Percentiles rank a stretch among this genome's conserved stretches.
These are phyloP conservation scores for Molossus alvarezi DNA, from an alignment of 2,797 vertebrate genomes.

Conservation along the genomic window DNA sequence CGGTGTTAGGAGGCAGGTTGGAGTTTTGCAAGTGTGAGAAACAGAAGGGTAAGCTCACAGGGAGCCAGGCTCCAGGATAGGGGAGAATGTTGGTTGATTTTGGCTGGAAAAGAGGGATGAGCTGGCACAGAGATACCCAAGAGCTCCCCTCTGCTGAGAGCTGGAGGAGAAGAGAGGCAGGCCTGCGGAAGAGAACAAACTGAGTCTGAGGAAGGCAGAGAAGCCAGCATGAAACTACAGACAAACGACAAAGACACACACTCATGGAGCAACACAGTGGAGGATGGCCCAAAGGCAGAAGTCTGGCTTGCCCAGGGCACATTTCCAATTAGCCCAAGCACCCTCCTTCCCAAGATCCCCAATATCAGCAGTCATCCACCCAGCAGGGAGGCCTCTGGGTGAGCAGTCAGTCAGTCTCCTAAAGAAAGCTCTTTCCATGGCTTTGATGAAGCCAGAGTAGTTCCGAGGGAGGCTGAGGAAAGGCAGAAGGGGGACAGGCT, in stretches of 20 bases:
- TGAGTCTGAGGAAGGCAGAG: not conserved
- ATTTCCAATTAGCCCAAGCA: not conserved
- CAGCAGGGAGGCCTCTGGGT: not conserved
- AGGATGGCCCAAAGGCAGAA: not conserved
- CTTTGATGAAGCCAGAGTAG: not conserved
- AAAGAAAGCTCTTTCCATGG: not conserved
- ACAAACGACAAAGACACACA: not conserved
- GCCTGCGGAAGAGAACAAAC: not conserved
- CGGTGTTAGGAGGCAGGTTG: not conserved
- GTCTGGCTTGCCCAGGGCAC: not conserved
- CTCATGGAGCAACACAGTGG: not conserved
- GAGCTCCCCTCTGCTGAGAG: not conserved
- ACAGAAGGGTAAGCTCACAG: not conserved
- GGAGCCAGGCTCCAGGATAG: not conserved
- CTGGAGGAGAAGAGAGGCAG: not conserved
- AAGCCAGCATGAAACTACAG: not conserved
- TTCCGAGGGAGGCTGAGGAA: not conserved
- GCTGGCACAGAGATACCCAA: not conserved
- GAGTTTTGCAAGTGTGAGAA: not conserved
- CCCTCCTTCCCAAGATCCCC: not conserved
- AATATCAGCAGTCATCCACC: rapidly evolving
- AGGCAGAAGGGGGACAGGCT: not conserved
- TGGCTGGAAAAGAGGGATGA: not conserved
- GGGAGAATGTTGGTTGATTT: not conserved
- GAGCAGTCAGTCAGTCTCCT: not conserved